Evolutionary conservation across 2,797 vertebrate genomes (phyloP).

Genomic region (Aselliscus stoliczkanus): DNA sequence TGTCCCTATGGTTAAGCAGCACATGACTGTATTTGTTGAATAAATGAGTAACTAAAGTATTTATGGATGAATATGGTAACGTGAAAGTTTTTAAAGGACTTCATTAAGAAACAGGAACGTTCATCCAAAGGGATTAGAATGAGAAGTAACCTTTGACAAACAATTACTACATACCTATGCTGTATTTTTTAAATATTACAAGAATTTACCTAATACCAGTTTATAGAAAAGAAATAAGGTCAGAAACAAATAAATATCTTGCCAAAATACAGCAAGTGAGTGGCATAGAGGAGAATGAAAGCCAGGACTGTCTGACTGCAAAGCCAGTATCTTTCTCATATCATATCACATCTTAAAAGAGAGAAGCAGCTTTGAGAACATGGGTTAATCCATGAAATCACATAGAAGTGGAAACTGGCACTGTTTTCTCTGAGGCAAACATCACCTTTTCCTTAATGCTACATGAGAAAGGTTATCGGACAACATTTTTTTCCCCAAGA

Average conservation of each 20-base stretch:
- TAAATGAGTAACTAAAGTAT: background rate
- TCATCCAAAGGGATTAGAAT: background rate
- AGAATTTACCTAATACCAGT: background rate
- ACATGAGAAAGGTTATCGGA: background rate
- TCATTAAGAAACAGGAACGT: background rate
- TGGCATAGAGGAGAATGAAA: background rate
- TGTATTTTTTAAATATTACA: background rate
- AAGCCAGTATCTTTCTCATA: background rate
- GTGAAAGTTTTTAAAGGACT: background rate
- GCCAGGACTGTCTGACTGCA: background rate
- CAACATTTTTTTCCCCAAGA: background rate
- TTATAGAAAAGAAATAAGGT: background rate
- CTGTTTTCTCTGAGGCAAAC: background rate
- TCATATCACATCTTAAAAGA: background rate
- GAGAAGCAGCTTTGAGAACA: background rate
- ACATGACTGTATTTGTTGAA: background rate
- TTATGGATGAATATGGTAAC: background rate
- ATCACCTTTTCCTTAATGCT: background rate
- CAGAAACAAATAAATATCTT: background rate
- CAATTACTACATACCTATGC: background rate
- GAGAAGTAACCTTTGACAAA: background rate
- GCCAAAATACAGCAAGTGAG: background rate
- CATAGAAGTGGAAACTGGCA: background rate
- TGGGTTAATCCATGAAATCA: background rate
- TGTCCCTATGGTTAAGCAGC: too few species aligned